These are phyloP conservation scores for Cavia aperea DNA, from an alignment of 2,113 vertebrate genomes.

Conservation along the genomic window DNA sequence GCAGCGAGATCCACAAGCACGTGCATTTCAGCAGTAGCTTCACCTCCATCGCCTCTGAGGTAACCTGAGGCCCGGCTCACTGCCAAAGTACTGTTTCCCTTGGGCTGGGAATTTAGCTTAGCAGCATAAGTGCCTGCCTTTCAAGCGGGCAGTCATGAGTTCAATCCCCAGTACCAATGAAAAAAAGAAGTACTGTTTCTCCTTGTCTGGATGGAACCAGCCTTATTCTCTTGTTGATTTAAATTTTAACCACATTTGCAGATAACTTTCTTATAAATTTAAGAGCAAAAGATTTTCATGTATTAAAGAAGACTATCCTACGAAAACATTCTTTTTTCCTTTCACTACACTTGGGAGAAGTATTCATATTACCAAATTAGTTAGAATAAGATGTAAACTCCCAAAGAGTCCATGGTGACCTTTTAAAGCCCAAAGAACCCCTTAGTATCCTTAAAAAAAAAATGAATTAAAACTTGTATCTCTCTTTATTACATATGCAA, in stretches of 20 bases:
- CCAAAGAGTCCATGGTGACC: no score
- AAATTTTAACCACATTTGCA: neutral
- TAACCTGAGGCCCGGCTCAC: conserved; percentile 3
- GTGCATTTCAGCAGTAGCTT: conserved; percentile 77
- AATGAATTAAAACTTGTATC: neutral
- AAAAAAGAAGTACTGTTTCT: rapidly evolving
- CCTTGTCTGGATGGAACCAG: rapidly evolving
- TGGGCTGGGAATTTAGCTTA: no score
- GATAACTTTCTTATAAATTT: neutral
- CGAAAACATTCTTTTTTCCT: neutral
- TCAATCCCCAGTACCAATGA: no score
- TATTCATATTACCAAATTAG: neutral
- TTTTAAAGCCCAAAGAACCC: neutral
- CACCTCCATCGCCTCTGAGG: conserved; percentile 83
- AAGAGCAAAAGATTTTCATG: neutral
- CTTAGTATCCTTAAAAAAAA: neutral
- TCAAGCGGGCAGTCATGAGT: no score
- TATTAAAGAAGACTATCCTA: neutral
- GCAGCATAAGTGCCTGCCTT: no score
- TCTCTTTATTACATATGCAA: neutral
- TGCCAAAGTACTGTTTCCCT: rapidly evolving
- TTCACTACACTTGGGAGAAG: neutral
- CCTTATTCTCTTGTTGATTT: neutral
- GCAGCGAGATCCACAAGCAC: conserved; percentile 73
- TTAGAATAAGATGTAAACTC: neutral